Evolutionary conservation across 1,140 invertebrate species (phyloP).

Genomic region (Episyrphus balteatus): DNA sequence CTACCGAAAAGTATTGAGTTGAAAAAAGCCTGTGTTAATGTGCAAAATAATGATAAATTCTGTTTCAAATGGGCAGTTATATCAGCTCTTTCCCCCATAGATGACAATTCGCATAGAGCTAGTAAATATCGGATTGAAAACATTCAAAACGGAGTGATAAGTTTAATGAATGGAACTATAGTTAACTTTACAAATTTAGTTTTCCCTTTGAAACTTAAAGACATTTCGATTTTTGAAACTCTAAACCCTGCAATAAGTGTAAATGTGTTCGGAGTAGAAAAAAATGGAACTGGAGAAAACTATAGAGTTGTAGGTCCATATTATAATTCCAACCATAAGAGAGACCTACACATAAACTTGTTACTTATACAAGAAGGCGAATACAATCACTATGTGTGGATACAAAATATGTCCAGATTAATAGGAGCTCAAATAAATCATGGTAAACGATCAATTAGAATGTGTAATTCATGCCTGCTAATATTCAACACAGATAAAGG

Average conservation of each 20-base stretch:
- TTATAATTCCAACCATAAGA: not conserved
- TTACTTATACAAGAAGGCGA: constrained; percentile 7
- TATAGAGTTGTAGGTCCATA: not conserved
- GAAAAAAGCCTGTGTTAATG: constrained; percentile 25
- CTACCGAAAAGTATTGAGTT: constrained; percentile 16
- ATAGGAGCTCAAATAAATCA: constrained; percentile 12
- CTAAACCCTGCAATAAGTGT: constrained; percentile 7
- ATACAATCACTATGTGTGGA: constrained; percentile 9
- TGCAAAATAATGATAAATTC: constrained; percentile 17
- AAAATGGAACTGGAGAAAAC: not conserved
- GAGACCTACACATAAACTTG: constrained; percentile 2
- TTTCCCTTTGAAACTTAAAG: constrained; percentile 7
- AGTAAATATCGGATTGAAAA: not conserved
- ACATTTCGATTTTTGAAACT: constrained; percentile 11
- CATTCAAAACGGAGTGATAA: not conserved
- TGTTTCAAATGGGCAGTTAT: constrained; percentile 22
- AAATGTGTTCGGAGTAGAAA: constrained; percentile 6
- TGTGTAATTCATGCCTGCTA: constrained; percentile 19
- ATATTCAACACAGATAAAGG: constrained; percentile 12
- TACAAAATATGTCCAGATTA: constrained; percentile 12
- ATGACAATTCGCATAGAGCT: not conserved
- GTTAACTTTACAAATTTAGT: constrained; percentile 4
- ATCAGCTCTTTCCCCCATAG: constrained; percentile 12
- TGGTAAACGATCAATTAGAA: constrained; percentile 9
- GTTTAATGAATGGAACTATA: not conserved